These are phyloP conservation scores for Tetrapedia diversipes DNA, from an alignment of 2,888 invertebrate genomes.

Conservation along the genomic window DNA sequence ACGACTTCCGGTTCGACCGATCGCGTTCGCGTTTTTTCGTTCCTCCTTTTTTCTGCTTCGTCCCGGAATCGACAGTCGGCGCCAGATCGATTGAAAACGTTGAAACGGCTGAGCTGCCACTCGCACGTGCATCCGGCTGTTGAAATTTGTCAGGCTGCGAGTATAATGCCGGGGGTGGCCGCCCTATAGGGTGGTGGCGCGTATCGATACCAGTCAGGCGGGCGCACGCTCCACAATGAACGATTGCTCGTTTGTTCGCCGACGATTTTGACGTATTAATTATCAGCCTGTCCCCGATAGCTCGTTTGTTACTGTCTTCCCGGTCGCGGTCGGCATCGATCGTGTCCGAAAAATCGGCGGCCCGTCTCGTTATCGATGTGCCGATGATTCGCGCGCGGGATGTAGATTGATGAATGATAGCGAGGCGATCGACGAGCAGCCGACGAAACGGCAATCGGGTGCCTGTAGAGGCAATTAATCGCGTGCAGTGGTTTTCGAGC, in stretches of 20 bases:
- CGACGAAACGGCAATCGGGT: background rate
- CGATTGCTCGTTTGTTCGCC: constrained; percentile 46
- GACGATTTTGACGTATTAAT: constrained; percentile 45
- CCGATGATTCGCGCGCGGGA: background rate
- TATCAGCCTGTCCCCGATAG: constrained; percentile 22
- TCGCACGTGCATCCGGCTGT: constrained; percentile 44
- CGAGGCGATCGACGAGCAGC: constrained; percentile 1
- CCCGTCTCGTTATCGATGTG: constrained; percentile 22
- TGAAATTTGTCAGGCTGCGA: constrained; percentile 53
- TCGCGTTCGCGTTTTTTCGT: too few species aligned
- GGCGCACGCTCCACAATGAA: constrained; percentile 22
- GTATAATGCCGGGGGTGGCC: constrained; percentile 19
- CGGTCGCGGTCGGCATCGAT: background rate
- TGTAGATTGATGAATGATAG: constrained; percentile 46
- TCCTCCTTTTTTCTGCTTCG: too few species aligned
- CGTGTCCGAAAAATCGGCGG: background rate
- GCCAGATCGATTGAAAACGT: constrained; percentile 41
- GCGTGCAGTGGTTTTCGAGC: background rate
- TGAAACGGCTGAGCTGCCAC: constrained; percentile 49
- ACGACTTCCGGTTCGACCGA: background rate
- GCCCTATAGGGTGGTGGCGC: background rate
- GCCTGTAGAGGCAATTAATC: background rate
- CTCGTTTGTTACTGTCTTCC: constrained; percentile 44
- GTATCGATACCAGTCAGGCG: constrained; percentile 47
- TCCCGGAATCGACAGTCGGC: background rate